Percentiles rank a stretch among this genome's conserved stretches.
Evolutionary conservation across 35 echinoderm and acorn worm species (phyloP).

Genomic region (Apostichopus californicus): DNA sequence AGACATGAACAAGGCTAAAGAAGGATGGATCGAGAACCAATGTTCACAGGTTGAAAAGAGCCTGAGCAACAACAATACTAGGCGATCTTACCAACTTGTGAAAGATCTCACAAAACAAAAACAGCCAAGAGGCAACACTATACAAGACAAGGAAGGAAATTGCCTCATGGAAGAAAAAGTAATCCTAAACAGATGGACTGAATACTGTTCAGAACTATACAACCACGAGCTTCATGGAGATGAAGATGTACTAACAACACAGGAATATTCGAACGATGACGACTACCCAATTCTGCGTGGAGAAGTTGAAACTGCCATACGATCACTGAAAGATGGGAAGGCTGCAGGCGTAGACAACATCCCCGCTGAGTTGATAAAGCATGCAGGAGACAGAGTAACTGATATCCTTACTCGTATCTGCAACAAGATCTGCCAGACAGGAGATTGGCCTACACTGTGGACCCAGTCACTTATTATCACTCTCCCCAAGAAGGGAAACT

Average conservation of each 20-base stretch:
- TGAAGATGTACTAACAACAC: background rate
- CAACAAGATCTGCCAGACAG: constrained; percentile 49
- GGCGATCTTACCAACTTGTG: background rate
- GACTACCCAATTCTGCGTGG: constrained; percentile 32
- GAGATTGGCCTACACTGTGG: constrained; percentile 40
- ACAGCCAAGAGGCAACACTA: background rate
- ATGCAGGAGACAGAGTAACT: background rate
- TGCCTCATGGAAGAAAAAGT: constrained; percentile 36
- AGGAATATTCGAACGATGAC: background rate
- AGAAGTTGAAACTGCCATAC: constrained; percentile 51
- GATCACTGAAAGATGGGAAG: constrained; percentile 25
- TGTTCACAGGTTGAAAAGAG: background rate
- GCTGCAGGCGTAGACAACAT: constrained; percentile 62
- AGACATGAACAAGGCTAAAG: background rate
- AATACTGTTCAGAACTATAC: constrained; percentile 57
- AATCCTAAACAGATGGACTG: constrained; percentile 40
- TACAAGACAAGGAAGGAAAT: constrained; percentile 35
- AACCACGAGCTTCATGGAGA: constrained; percentile 1
- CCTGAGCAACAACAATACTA: background rate
- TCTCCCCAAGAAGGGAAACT: constrained; percentile 58
- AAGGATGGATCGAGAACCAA: background rate
- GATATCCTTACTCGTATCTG: background rate
- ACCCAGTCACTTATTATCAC: constrained; percentile 57
- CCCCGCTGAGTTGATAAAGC: constrained; percentile 55
- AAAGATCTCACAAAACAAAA: constrained; percentile 17